phyloP scores from a whole-genome alignment of 2,888 invertebrate genomes.

The Branchipolynoe longqiensis region DNA sequence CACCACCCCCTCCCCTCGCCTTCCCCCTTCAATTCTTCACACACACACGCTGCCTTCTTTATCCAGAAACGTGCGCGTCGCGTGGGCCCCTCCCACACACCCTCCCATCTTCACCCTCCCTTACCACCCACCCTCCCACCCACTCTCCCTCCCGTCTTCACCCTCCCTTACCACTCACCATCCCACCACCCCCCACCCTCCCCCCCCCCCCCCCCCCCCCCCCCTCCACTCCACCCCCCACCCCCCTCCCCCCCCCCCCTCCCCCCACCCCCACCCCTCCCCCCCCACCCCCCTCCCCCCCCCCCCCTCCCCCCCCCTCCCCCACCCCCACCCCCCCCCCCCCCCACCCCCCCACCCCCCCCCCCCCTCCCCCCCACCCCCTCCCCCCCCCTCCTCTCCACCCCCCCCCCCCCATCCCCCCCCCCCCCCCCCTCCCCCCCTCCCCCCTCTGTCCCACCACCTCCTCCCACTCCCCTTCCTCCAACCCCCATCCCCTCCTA shows the following conservation, averaged over 20 bases:
- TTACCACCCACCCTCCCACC: neutral
- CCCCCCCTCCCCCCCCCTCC: neutral
- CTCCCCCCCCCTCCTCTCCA: neutral
- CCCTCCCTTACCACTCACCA: neutral
- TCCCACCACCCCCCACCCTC: neutral
- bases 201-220: neutral
- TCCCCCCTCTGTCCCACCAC: neutral
- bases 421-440: neutral
- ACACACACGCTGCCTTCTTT: neutral
- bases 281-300: neutral
- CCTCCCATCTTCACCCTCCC: neutral
- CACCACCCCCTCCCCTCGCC: neutral
- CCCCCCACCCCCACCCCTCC: neutral
- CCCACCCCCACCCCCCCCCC: neutral
- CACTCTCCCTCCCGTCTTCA: neutral
- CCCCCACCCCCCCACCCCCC: neutral
- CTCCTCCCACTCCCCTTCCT: neutral
- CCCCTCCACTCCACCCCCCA: neutral
- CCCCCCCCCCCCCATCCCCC: constrained; percentile 5
- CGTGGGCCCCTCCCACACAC: neutral
- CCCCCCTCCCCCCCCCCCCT: neutral
- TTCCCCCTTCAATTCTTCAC: neutral
- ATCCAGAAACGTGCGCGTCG: too few species aligned
- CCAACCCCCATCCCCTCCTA: neutral
- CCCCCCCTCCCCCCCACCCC: neutral